Evolutionary conservation across 1,140 invertebrate genomes (phyloP).

Genomic region (Drosophila subpulchrella): DNA sequence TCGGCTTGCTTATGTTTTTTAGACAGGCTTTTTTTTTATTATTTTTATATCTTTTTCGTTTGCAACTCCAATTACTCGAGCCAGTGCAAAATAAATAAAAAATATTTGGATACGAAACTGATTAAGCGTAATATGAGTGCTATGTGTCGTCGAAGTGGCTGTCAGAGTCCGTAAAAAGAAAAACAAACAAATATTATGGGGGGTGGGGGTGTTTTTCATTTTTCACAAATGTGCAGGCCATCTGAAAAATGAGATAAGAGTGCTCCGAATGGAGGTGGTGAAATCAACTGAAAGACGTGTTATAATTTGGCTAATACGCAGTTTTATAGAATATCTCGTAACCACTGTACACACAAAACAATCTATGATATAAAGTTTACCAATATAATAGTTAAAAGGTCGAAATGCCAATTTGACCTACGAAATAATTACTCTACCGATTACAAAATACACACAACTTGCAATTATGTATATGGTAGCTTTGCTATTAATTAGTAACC

Average conservation of each 20-base stretch:
- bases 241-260: conserved; percentile 11
- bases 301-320: background rate
- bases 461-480: too few species aligned
- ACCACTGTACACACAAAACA: too few species aligned
- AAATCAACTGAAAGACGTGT: background rate
- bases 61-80: conserved; percentile 65
- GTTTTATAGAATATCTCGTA: background rate
- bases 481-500: too few species aligned
- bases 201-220: background rate
- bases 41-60: conserved; percentile 48
- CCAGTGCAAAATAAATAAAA: conserved; percentile 9
- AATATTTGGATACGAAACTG: conserved; percentile 43
- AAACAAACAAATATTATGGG: conserved; percentile 17
- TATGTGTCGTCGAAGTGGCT: conserved; percentile 40
- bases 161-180: conserved; percentile 17
- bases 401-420: too few species aligned
- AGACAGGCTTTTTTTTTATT: conserved; percentile 11
- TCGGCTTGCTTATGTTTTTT: conserved; percentile 38
- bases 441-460: too few species aligned
- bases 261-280: conserved; percentile 8
- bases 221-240: conserved; percentile 5
- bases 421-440: too few species aligned
- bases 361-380: too few species aligned
- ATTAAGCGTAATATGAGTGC: conserved; percentile 74
- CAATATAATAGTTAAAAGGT: too few species aligned